Base-by-base conservation (phyloP, 2,888 invertebrate species). In the Biston stratarius region DNA sequence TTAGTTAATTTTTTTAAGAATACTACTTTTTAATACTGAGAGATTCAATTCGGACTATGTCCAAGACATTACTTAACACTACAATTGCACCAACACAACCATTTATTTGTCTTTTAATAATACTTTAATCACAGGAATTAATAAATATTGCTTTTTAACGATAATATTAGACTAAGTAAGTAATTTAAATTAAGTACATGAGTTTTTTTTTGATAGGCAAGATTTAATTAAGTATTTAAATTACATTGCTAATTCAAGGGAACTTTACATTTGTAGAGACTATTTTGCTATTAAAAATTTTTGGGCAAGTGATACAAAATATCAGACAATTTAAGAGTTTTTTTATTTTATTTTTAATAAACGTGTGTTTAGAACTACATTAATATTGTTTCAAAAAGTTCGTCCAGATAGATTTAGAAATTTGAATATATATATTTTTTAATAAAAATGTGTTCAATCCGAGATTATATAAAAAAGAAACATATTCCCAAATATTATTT, bases 61-160 rank as follows among this genome's bases (percentile, higher is more conserved):
- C 91, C 91, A 78, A 76, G 47, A 75, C 77, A 79, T 79, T 77
- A 78, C 91, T 90, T 90, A 89, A 82, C 83, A 76, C 92, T 92
- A 92, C 78, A 76, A 92, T 94, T 93, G 93, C 93, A 93, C 93
- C 70, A 91, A 92, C 92, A 94, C 93, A 94, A 94, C 93, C 93
- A 84, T 88, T 76, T 42, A 80, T 79, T 86, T 89, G 90, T 92
- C 90, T 92, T 92, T 91, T 91, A 76, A 74, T 86, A 87, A 89
- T 88, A 90, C 88, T 87, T 80, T 82, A 87, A 91, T 91, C 92
- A 92, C 91, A 92, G 86, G 81, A 79, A 80, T 79, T 80, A 81
- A 83, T 80, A 74, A 81, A 82, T 92, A 92, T 92, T 92, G 92
- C 92, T 93, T 91, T 86, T 77, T 74, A 71, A 70, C 80, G 73